Base-by-base conservation (phyloP, 1,140 invertebrate species). In the Bombus balteatus region DNA sequence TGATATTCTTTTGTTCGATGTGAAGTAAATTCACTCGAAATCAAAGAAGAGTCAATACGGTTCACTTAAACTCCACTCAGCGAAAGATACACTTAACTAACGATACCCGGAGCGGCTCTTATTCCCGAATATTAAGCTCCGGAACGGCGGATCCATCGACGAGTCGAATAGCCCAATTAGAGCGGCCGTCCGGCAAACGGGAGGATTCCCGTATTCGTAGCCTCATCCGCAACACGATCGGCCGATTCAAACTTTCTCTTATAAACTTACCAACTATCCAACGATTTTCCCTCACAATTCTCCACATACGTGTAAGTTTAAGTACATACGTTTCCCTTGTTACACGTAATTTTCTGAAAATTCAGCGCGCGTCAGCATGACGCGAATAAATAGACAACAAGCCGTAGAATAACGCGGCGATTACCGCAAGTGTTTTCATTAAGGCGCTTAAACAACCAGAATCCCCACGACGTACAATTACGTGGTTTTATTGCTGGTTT, bases 321-420 rank as follows among this genome's bases (percentile, higher is more conserved):
- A 15, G 34, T 32, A 37, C 32, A 10, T 32, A 34, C 34, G 34
- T 25, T 68, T 18, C 5, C 32, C 65, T 5, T 15, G 9, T 34
- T n/a, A 6, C 32, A 10, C 9, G 62, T 32, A 70, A 47, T 82
- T 73, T 65, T 62, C 71, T 34, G 71, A 59, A 39, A n/a, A 75
- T 53, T 28, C 43, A 37, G 10, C 62, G 18, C 32, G n/a, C 5
- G 62, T 32, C 47, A 37, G 28, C 47, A n/a, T 1, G 13, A 1
- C n/a, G 39, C 22, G n/a, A 81, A 73, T 83, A 83, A 85, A 85
- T 32, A 65, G 53, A 8, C 32, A 41, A 79, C 39, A 78, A 43
- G 37, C 47, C 47, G 1, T 53, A 53, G 47, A 53, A 22, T 53
- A 53, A 43, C 25, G 18, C 10, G n/a, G 68, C 34, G 47, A 43